Evolutionary conservation across 2,797 vertebrate species (phyloP).

Genomic region (Epinephelus awoara): DNA sequence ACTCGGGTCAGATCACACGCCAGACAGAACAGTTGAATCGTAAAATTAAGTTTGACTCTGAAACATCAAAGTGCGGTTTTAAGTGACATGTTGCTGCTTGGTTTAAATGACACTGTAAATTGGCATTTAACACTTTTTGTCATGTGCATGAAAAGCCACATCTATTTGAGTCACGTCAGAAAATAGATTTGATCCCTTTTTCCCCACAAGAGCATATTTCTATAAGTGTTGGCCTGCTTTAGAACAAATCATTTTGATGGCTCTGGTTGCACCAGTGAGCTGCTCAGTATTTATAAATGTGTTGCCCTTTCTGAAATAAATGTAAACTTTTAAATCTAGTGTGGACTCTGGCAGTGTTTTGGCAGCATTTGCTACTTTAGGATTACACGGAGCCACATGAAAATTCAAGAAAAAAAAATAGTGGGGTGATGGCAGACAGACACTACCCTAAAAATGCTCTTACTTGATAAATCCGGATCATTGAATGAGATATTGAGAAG

Average conservation of each 20-base stretch:
- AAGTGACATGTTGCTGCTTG: constrained; percentile 75
- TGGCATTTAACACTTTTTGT: constrained; percentile 64
- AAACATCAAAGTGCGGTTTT: constrained; percentile 48
- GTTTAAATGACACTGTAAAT: constrained; percentile 72
- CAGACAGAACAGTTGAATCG: constrained; percentile 28
- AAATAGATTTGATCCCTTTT: constrained; percentile 35
- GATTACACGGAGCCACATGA: background rate
- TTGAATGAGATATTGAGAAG: background rate
- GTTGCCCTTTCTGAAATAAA: constrained; percentile 78
- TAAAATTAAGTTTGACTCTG: constrained; percentile 25
- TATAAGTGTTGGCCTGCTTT: constrained; percentile 34
- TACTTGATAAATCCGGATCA: background rate
- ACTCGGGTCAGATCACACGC: constrained; percentile 39
- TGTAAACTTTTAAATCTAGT: constrained; percentile 63
- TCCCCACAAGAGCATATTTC: constrained; percentile 4
- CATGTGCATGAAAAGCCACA: constrained; percentile 55
- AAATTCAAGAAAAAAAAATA: background rate
- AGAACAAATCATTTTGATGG: constrained; percentile 14
- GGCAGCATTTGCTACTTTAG: constrained; percentile 20
- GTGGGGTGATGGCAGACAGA: background rate
- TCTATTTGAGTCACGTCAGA: constrained; percentile 5
- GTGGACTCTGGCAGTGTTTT: constrained; percentile 28
- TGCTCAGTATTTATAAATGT: constrained; percentile 79
- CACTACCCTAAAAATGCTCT: background rate
- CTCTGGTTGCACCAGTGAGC: constrained; percentile 56